Conservation (phyloP, 2,888 invertebrate genomes). For the Antheraea yamamai region DNA sequence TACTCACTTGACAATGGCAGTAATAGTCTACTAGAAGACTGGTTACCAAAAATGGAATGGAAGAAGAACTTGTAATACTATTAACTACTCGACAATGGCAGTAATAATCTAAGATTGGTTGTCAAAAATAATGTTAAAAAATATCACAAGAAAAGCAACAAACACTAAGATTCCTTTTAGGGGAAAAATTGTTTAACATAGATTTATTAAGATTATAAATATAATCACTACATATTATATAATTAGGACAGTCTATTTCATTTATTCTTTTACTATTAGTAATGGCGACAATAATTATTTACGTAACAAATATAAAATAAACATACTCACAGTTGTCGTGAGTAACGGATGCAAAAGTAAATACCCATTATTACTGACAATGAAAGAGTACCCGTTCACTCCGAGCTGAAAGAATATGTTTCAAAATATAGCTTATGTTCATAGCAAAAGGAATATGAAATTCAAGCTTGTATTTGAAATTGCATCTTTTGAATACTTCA, state of each 20-base stretch:
- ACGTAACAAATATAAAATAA: neutral
- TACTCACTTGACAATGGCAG: no score
- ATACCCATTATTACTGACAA: conserved; percentile 98
- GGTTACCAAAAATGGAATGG: no score
- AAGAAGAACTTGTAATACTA: no score
- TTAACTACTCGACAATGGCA: no score
- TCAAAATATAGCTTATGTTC: neutral
- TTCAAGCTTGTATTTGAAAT: neutral
- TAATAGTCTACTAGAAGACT: no score
- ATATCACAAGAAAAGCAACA: no score
- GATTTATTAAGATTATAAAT: neutral
- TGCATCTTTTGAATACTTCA: no score
- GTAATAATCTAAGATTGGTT: no score
- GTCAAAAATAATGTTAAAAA: no score
- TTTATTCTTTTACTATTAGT: neutral
- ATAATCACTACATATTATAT: no score
- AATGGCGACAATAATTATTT: neutral
- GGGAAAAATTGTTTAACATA: no score
- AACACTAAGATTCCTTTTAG: no score
- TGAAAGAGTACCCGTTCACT: conserved; percentile 97
- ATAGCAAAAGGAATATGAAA: neutral
- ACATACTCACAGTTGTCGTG: conserved; percentile 89
- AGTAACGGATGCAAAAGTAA: conserved; percentile 96
- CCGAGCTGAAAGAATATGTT: conserved; percentile 87
- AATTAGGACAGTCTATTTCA: neutral